Evolutionary conservation across 2,113 vertebrate species (phyloP).

Genomic region (Synodontis membranacea): DNA sequence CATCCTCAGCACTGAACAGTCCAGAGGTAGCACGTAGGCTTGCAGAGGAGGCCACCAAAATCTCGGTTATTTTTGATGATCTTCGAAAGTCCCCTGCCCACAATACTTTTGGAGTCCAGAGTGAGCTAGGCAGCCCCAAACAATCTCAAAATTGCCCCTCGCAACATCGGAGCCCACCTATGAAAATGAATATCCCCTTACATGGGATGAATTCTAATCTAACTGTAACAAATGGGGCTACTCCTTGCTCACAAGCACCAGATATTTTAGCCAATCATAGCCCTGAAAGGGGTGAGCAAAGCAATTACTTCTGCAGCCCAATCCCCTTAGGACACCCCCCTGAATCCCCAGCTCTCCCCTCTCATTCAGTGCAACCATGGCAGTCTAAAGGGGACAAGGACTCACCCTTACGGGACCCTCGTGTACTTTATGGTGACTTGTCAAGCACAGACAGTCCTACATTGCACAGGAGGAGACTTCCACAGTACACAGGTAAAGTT

Average conservation of each 20-base stretch:
- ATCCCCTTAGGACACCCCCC: conserved; percentile 30
- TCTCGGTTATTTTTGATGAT: conserved; percentile 65
- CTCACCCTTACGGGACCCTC: conserved; percentile 72
- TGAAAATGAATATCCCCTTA: conserved; percentile 78
- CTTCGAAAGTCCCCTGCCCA: conserved; percentile 60
- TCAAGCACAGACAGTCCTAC: conserved; percentile 68
- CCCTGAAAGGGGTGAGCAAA: conserved; percentile 9
- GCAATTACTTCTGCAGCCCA: neutral
- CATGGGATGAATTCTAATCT: conserved; percentile 61
- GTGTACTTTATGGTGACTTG: conserved; percentile 61
- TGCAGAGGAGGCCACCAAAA: conserved; percentile 66
- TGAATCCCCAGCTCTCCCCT: conserved; percentile 66
- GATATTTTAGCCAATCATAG: conserved; percentile 45
- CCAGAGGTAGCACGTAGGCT: conserved; percentile 65
- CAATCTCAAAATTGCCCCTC: conserved; percentile 13
- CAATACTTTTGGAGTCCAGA: conserved; percentile 53
- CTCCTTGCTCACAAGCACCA: conserved; percentile 43
- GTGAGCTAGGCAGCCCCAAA: conserved; percentile 42
- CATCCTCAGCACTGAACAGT: conserved; percentile 64
- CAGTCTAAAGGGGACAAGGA: conserved; percentile 64
- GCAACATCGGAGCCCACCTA: conserved; percentile 57
- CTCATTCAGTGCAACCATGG: conserved; percentile 60
- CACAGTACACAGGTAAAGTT: conserved; percentile 65
- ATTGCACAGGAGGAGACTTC: conserved; percentile 66
- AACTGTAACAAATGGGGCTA: conserved; percentile 52